Base-by-base conservation (phyloP, 1,140 invertebrate species). In the Cotesia glomerata region DNA sequence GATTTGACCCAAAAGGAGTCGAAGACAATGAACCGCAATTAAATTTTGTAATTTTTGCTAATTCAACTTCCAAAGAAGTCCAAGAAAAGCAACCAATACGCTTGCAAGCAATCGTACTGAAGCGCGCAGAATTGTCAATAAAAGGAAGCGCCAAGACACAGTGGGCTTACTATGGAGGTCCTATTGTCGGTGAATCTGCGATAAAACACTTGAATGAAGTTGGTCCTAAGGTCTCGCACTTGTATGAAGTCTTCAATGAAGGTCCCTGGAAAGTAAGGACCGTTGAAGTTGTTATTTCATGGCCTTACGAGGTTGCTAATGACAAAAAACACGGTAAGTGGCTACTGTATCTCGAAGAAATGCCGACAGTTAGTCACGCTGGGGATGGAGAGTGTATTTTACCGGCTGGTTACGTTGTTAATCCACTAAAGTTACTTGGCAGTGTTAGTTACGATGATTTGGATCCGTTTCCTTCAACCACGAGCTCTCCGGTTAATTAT, bases 281-380 rank as follows among this genome's bases (percentile, higher is more conserved):
- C 36, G 88, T 97, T 0, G 90, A 92, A 78, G 91, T 98, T n/a
- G 87, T 89, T 34, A 93, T 99, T 71, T 89, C 91, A 2, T 98
- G 97, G 97, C 97, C 97, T 0, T 92, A 93, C 80, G 95, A 97
- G 87, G 91, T 97, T 1, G 92, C 93, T 18, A 95, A 92, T 77
- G 90, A 92, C 13, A 92, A 91, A 76, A 81, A 88, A 11, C 89
- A 92, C 77, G 95, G 95, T 54, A 97, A 98, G 84, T 97, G 96
- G 93, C 87, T 98, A 9, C 87, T 98, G 0, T 98, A 98, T 82
- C 88, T 97, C 54, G 95, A 97, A 85, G 92, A 93, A 72, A 77
- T 89, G 5, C 95, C 96, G 8, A 89, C 88, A 56, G 89, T 95
- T 11, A 68, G 58, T 52, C 64, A 73, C 58, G 67, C 39, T 2